A percentile compares a stretch with the other conserved stretches of the same genome.
phyloP scores from a whole-genome alignment of 2,113 vertebrate species.

The Toxotes chatareus region DNA sequence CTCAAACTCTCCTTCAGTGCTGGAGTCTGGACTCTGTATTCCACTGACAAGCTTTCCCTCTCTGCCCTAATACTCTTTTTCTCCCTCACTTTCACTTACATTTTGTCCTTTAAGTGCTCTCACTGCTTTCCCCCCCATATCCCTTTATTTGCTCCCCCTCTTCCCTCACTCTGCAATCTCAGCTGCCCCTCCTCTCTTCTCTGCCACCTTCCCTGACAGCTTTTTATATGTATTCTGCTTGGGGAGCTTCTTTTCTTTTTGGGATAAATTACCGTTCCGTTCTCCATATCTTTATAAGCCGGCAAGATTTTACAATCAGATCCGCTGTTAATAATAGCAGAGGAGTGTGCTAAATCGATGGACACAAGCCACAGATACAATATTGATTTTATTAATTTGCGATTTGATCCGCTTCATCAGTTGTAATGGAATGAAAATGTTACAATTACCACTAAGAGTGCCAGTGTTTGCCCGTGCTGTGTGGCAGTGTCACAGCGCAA shows the following conservation, averaged over 20 bases:
- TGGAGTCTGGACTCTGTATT: constrained; percentile 60
- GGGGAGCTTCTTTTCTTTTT: constrained; percentile 46
- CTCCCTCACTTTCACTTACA: constrained; percentile 52
- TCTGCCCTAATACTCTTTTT: constrained; percentile 45
- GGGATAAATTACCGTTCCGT: constrained; percentile 51
- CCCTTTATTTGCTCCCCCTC: constrained; percentile 35
- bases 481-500: constrained; percentile 16
- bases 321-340: constrained; percentile 46
- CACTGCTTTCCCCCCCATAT: background rate
- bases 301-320: constrained; percentile 49
- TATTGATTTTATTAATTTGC: constrained; percentile 80
- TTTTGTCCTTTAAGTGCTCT: constrained; percentile 56
- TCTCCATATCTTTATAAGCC: constrained; percentile 55
- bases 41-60: constrained; percentile 47
- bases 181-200: background rate
- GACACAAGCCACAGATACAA: constrained; percentile 55
- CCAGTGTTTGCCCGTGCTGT: constrained; percentile 18
- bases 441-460: constrained; percentile 39
- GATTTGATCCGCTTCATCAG: constrained; percentile 71
- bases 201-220: constrained; percentile 28
- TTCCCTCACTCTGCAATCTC: constrained; percentile 12
- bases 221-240: constrained; percentile 55
- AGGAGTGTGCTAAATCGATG: constrained; percentile 66
- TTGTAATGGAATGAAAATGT: constrained; percentile 51
- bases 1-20: constrained; percentile 46